A percentile compares a stretch with the other conserved stretches of the same genome.
Evolutionary conservation across 2,888 invertebrate species (phyloP).

Genomic region (Aquatica leii): DNA sequence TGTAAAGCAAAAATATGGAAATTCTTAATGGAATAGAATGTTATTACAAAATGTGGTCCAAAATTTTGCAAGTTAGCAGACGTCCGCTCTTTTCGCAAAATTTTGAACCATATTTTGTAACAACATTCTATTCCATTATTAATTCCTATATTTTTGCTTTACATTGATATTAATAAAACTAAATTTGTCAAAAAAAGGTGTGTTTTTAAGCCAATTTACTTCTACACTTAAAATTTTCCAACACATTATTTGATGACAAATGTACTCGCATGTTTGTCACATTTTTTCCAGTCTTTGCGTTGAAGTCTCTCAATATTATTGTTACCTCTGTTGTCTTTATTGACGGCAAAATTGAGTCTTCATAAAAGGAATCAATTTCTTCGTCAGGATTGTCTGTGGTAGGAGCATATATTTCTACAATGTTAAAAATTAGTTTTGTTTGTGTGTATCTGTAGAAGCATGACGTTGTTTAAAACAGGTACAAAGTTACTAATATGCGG

Average conservation of each 20-base stretch:
- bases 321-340: not conserved
- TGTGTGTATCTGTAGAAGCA: slow-evolving; percentile 9
- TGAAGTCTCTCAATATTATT: not conserved
- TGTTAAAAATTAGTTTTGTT: not conserved
- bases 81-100: too few species aligned
- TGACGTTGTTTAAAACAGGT: not conserved
- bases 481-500: slow-evolving; percentile 9
- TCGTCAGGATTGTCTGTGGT: not conserved
- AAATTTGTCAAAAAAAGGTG: too few species aligned
- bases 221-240: too few species aligned
- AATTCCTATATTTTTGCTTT: too few species aligned
- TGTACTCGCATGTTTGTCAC: not conserved
- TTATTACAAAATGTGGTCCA: too few species aligned
- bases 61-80: too few species aligned
- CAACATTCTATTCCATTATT: too few species aligned
- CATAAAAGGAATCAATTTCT: not conserved
- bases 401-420: slow-evolving; percentile 7
- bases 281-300: not conserved
- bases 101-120: too few species aligned
- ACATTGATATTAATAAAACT: too few species aligned
- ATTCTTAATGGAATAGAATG: too few species aligned
- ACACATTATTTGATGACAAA: not conserved
- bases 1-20: too few species aligned
- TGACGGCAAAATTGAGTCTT: not conserved
- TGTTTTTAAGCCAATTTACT: too few species aligned